Evolutionary conservation across 2,797 vertebrate genomes (phyloP).

Genomic region (Hoplostethus mediterraneus): DNA sequence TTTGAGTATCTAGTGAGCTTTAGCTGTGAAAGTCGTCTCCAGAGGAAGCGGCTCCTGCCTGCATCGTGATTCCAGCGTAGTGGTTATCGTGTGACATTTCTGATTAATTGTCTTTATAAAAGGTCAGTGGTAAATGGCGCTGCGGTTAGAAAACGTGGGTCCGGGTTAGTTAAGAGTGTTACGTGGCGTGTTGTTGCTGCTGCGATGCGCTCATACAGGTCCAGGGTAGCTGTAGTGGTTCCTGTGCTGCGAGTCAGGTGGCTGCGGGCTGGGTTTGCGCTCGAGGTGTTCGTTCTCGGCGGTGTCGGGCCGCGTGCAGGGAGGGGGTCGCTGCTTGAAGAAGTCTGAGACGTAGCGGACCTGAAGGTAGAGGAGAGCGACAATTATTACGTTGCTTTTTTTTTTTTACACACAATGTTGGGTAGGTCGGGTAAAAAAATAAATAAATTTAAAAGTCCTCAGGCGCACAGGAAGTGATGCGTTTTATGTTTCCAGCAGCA

Average conservation of each 20-base stretch:
- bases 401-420: no score
- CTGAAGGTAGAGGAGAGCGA: slow-evolving; percentile 68
- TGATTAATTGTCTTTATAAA: not conserved
- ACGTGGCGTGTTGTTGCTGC: not conserved
- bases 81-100: slow-evolving; percentile 33
- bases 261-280: slow-evolving; percentile 86
- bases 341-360: slow-evolving; percentile 93
- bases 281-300: slow-evolving; percentile 78
- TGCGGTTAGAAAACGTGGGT: slow-evolving; percentile 14
- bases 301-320: slow-evolving; percentile 31
- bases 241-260: slow-evolving; percentile 79
- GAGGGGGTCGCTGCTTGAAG: slow-evolving; percentile 88
- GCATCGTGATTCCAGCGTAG: slow-evolving; percentile 21
- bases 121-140: slow-evolving; percentile 32
- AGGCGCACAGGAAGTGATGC: no score
- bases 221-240: slow-evolving; percentile 88
- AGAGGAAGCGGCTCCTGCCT: slow-evolving; percentile 13
- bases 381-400: no score
- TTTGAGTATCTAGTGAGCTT: slow-evolving; percentile 40
- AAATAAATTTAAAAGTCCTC: no score
- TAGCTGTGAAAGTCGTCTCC: slow-evolving; percentile 25
- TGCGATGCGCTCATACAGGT: slow-evolving; percentile 76
- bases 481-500: no score
- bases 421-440: no score
- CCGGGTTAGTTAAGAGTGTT: slow-evolving; percentile 1